Base-by-base conservation (phyloP, 1,140 invertebrate genomes). In the Drosophila ambigua region DNA sequence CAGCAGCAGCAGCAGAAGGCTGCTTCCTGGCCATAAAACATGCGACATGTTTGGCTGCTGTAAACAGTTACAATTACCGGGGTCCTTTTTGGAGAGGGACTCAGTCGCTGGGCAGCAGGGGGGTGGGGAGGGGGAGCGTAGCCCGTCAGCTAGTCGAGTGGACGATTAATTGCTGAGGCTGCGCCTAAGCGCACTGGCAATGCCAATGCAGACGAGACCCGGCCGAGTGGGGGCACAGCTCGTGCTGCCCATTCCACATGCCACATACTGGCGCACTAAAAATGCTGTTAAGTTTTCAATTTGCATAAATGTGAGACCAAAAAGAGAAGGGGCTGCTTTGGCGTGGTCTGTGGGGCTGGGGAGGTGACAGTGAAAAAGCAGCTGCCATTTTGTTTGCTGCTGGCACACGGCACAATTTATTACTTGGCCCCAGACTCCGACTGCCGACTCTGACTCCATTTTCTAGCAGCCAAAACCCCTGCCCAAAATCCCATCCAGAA, bases 241-340 rank as follows among this genome's bases (percentile, higher is more conserved):
- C 20, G 2, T 1, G 2, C 31, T 9, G 3, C 31, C 3, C 31
- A 28, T 28, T 44, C 55, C 44, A 35, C 43, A 20, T 15, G 11
- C 44, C 55, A 46, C 66, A 72, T 16, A 15, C 51, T 41, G 60
- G 44, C 44, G 64, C 63, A 76, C 73, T 76, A 76, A 76, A 76
- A 76, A 76, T 76, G 73, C 73, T 76, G 72, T 76, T 68, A 76
- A 76, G 73, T 76, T 76, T 76, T 76, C 72, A 76, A 76, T 76
- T 76, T 68, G 72, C 72, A 76, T 76, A 76, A 76, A 76, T 62
- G 73, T 52, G 31, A 53, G 62, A 20, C 48, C 8, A 43, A 28
- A 43, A 28, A 20, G 20, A 20, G 20, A 20, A 20, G 20, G 16
- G 16, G 16, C 0, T 16, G 20, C 1, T 20, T 20, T 1, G 20